Evolutionary conservation across 2,113 vertebrate species (phyloP).

Genomic region (Arvicanthis niloticus): DNA sequence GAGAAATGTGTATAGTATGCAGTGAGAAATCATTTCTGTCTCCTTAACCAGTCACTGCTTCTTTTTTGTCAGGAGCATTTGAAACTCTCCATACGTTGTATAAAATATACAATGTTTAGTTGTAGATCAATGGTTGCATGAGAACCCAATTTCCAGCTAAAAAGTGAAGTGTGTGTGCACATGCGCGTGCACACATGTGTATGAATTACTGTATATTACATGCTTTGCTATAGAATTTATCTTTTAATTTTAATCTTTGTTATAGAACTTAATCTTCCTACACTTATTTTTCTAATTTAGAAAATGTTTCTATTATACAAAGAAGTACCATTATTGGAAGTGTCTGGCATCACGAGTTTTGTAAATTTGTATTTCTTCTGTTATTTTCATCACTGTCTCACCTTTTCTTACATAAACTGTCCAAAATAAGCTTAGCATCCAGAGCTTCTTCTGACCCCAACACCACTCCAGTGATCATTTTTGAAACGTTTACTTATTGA

Average conservation of each 20-base stretch:
- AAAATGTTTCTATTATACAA: slow-evolving; percentile 23
- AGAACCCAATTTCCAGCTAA: background rate
- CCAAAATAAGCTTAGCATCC: background rate
- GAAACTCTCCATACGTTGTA: background rate
- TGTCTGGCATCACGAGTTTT: background rate
- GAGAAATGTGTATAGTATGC: background rate
- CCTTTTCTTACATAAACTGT: slow-evolving; percentile 18
- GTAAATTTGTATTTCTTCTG: background rate
- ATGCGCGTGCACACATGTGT: background rate
- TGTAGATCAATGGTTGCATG: background rate
- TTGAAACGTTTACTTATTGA: slow-evolving; percentile 11
- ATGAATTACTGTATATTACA: background rate
- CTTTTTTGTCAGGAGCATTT: background rate
- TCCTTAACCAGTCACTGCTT: background rate
- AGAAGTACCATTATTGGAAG: background rate
- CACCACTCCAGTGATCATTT: background rate
- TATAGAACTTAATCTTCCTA: background rate
- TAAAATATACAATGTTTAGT: background rate
- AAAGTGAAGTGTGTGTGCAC: background rate
- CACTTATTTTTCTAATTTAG: background rate
- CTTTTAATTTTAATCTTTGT: no score
- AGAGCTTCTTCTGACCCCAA: background rate
- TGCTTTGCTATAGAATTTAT: background rate
- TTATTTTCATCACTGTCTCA: background rate
- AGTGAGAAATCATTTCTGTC: background rate